Base-by-base conservation (phyloP, 2,113 vertebrate species). In the Callipepla californica region DNA sequence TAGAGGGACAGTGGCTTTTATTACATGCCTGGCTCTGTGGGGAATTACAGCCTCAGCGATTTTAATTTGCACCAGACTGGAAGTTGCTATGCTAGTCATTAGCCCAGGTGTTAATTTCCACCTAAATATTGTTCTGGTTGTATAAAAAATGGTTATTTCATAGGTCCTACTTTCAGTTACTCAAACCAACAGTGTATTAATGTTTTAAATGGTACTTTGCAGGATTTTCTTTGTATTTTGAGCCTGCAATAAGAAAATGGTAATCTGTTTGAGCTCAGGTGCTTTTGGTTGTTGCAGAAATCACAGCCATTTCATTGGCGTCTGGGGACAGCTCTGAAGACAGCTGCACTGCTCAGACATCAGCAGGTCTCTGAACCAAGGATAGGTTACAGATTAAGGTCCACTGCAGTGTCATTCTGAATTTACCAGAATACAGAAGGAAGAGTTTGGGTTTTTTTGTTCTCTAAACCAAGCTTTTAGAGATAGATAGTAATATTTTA, bases 91-190 rank as follows among this genome's bases (percentile, higher is more conserved):
- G 85, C 28, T 91, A 86, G 80, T 94, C 75, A 45, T 92, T 94
- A 94, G 63, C 68, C 73, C 92, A 93, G 89, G 78, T 94, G 82
- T 90, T 96, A 75, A 94, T 94, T 93, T 96, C 82, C 83, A 93
- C 93, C 82, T 91, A 96, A 91, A 94, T 91, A 74, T 94, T 93
- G 47, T 40, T 91, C 68, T 72, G 65, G 83, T 94, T 95, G 61
- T 28, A 20, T 88, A 28, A 81, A 80, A 83, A 76, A 75, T n/a
- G 80, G 68, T 80, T 51, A 65, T 88, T 83, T 94, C 0, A 2
- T 51, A 21, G 68, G 66, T 73, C 68, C 61, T 66, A 34, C 62
- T 44, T 79, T 53, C 36, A 63, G 61, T 91, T 91, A 65, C 1
- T 83, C 30, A 59, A 85, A 58, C 82, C 81, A 78, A 85, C 65